Evolutionary conservation across 2,888 invertebrate genomes (phyloP), one percentile per base, ranked within the genome.

Genomic region (Eumerus sabulonum): DNA sequence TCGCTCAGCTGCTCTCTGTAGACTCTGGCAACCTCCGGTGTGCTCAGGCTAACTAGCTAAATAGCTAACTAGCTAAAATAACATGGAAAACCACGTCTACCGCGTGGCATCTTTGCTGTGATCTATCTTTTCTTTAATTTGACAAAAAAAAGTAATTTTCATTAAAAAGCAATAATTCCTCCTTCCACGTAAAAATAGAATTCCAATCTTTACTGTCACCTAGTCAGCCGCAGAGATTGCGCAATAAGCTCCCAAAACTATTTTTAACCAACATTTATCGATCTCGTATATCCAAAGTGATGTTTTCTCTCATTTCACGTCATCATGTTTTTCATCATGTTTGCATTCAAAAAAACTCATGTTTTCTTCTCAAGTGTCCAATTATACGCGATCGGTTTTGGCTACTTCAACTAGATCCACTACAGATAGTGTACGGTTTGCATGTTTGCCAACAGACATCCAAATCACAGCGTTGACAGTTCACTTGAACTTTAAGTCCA

Each of bases 231-330:
- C 19, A 36, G 76, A 77, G 76, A 72, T 77, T 77, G 76, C 76
- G 76, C 76, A 77, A 72, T 67, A 51, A 66, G 14, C 12, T 14
- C 36, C 51, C 4, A 16, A 9, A 36, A 64, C 66, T 77, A 77
- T 77, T 77, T 77, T 67, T 77, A 77, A 47, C 56, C 19, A 57
- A 72, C 27, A 64, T 60, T 77, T 67, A 60, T 66, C 54, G 66
- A 62, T 72, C 35, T 36, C 35, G 54, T 53, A 45, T 56, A 72
- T 42, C 42, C 9, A 48, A 71, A 59, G 7, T 14, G 5, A 38
- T 64, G 63, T 76, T 76, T 63, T 59, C 40, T 59, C 40, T 19
- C 17, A 7, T 13, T 36, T 35, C 2, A 51, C 59, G 68, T 59
- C 68, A 47, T 71, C 63, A 53, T 56, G 51, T 56, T 71, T 64